Percentiles rank a stretch among this genome's conserved stretches.
These are phyloP conservation scores for Pachyseris speciosa DNA, from an alignment of 64 coral and sea anemone species.

Conservation along the genomic window DNA sequence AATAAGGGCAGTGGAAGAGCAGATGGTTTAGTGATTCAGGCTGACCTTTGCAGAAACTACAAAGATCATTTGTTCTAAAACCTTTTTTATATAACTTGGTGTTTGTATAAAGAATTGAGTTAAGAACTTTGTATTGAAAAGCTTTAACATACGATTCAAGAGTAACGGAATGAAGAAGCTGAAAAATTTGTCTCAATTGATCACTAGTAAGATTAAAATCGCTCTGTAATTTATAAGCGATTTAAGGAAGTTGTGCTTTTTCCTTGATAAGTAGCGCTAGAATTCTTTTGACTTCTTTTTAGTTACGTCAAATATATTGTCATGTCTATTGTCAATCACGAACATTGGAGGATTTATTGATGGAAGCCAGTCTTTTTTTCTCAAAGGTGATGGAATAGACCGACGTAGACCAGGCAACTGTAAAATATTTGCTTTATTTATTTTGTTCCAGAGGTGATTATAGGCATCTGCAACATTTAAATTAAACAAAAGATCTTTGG, in stretches of 20 bases:
- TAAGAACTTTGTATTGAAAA: conserved; percentile 4
- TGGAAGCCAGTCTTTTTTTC: neutral
- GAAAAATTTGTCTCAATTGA: too few species aligned
- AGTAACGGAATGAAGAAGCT: too few species aligned
- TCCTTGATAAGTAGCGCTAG: neutral
- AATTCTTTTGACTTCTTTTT: neutral
- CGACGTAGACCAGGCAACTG: neutral
- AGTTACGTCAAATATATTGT: neutral
- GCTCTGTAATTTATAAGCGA: too few species aligned
- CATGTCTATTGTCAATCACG: neutral
- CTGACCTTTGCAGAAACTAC: conserved; percentile 5
- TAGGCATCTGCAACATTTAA: too few species aligned
- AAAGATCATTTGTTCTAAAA: conserved; percentile 1
- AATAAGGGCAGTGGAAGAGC: neutral
- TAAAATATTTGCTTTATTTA: neutral
- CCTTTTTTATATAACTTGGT: neutral
- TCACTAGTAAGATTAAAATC: too few species aligned
- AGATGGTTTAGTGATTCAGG: neutral
- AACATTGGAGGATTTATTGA: conserved; percentile 3
- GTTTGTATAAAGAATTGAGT: neutral
- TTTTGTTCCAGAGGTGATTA: too few species aligned
- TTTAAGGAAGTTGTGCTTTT: too few species aligned
- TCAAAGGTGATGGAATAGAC: neutral
- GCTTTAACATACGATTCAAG: conserved; percentile 1
- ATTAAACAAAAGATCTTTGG: too few species aligned